Conservation (phyloP, 2,797 vertebrate genomes). For the Pseudochaenichthys georgianus region DNA sequence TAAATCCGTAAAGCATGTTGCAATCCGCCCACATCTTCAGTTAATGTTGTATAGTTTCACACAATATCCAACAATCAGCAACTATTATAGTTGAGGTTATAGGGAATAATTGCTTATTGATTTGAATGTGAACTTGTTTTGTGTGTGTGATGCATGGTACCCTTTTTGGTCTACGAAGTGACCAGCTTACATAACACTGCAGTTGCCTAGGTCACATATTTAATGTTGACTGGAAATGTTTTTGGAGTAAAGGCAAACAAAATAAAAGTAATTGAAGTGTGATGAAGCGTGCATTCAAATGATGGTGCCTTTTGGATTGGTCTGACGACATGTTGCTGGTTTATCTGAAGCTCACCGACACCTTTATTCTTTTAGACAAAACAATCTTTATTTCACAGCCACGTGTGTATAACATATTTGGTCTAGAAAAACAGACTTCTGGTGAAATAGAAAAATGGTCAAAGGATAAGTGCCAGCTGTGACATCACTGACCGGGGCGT, state of each 20-base stretch:
- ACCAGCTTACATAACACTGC: constrained; percentile 10
- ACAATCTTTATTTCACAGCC: constrained; percentile 4
- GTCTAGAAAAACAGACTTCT: not conserved
- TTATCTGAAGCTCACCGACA: not conserved
- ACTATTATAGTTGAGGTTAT: no score
- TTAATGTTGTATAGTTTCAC: no score
- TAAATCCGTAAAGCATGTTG: no score
- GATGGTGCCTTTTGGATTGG: not conserved
- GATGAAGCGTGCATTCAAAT: no score
- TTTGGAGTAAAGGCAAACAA: constrained; percentile 7
- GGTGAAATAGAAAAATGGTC: not conserved
- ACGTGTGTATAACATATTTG: not conserved
- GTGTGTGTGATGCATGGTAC: not conserved
- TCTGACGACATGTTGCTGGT: not conserved
- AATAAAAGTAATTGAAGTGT: not conserved
- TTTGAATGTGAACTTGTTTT: not conserved
- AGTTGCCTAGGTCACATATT: constrained; percentile 1
- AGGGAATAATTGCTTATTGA: no score
- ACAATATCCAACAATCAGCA: no score
- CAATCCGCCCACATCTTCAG: no score
- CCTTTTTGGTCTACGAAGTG: not conserved
- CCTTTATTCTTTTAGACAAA: not conserved
- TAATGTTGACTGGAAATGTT: constrained; percentile 22
- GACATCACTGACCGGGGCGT: not conserved
- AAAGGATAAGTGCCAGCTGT: not conserved